These are phyloP conservation scores for Lepidonotus clava DNA, from an alignment of 2,888 invertebrate genomes.

Conservation along the genomic window DNA sequence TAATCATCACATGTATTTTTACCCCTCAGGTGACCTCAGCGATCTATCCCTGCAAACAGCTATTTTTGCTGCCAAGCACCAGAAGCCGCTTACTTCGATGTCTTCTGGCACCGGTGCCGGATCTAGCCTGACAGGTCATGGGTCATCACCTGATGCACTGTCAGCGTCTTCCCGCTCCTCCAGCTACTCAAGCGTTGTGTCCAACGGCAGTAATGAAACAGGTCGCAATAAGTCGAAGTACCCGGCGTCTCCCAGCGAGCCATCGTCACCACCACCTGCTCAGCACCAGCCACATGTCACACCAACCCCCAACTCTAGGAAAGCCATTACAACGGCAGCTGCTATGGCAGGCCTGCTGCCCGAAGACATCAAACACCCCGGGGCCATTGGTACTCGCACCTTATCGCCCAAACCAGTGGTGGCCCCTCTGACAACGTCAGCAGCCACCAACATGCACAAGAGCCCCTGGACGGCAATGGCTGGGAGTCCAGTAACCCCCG, in stretches of 20 bases:
- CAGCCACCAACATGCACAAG: conserved; percentile 23
- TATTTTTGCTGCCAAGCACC: conserved; percentile 73
- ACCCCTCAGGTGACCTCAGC: conserved; percentile 69
- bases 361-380: conserved; percentile 19
- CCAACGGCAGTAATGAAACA: conserved; percentile 67
- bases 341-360: neutral
- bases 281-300: neutral
- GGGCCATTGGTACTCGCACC: neutral
- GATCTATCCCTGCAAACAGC: conserved; percentile 77
- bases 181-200: conserved; percentile 77
- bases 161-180: conserved; percentile 70
- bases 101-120: neutral
- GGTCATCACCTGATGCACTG: conserved; percentile 66
- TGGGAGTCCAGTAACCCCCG: conserved; percentile 7
- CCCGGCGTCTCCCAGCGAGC: neutral
- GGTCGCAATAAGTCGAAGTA: neutral
- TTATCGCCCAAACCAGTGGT: neutral
- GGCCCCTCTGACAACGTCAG: neutral
- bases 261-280: neutral
- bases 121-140: neutral
- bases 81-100: neutral
- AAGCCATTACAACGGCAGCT: neutral
- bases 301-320: neutral
- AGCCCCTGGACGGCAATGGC: conserved; percentile 30
- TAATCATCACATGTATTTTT: too few relatives aligned